A percentile compares a stretch with the other conserved stretches of the same genome.
Evolutionary conservation across 2,113 vertebrate species (phyloP).

Genomic region (Callithrix jacchus): DNA sequence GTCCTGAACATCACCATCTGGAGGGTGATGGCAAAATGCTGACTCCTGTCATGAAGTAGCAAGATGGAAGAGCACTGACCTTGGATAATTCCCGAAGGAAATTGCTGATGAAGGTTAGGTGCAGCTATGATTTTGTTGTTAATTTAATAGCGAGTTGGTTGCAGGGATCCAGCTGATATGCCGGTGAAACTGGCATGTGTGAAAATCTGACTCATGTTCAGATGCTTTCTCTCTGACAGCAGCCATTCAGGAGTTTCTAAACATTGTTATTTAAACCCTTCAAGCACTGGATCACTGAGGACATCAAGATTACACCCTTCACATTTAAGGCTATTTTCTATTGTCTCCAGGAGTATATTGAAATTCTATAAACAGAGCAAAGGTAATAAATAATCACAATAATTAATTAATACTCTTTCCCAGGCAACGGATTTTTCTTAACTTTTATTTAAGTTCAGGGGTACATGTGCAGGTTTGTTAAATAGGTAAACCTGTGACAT

Average conservation of each 20-base stretch:
- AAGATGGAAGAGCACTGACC: constrained; percentile 4
- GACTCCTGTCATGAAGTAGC: background rate
- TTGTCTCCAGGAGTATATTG: background rate
- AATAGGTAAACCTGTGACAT: too few species aligned
- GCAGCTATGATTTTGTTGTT: background rate
- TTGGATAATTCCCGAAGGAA: background rate
- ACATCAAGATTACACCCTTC: background rate
- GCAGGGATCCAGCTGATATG: background rate
- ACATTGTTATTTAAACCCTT: background rate
- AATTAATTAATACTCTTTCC: background rate
- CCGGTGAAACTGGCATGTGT: background rate
- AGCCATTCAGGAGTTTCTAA: background rate
- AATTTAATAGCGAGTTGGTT: background rate
- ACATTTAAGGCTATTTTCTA: background rate
- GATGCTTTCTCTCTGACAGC: background rate
- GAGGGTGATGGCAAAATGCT: constrained; percentile 14
- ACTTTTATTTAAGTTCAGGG: too few species aligned
- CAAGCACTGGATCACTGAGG: background rate
- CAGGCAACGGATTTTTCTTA: background rate
- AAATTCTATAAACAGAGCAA: background rate
- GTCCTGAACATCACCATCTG: constrained; percentile 10
- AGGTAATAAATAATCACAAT: background rate
- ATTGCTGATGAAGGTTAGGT: background rate
- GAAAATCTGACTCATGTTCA: background rate
- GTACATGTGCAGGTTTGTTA: too few species aligned